Conservation (phyloP, 1,140 invertebrate genomes). For the Lucilia cuprina region DNA sequence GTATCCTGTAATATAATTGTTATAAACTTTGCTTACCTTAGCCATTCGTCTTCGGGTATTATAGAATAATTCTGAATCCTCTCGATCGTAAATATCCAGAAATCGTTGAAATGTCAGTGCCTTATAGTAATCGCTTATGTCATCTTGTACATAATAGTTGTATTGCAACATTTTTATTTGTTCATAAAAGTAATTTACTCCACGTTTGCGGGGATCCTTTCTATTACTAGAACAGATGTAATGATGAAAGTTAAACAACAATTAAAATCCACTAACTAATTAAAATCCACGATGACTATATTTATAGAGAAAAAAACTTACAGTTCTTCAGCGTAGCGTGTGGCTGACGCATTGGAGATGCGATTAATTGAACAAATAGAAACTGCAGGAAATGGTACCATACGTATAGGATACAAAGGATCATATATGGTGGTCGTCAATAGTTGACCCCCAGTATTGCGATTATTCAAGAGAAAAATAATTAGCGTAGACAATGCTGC, state of each 20-base stretch:
- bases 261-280: not conserved
- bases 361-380: slow-evolving; percentile 69
- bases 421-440: slow-evolving; percentile 66
- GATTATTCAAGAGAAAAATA: slow-evolving; percentile 64
- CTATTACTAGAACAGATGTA: not conserved
- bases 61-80: slow-evolving; percentile 49
- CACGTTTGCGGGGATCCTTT: slow-evolving; percentile 47
- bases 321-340: slow-evolving; percentile 64
- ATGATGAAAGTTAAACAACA: not conserved
- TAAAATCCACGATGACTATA: not conserved
- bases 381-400: slow-evolving; percentile 67
- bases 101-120: slow-evolving; percentile 51
- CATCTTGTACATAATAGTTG: slow-evolving; percentile 43
- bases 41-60: slow-evolving; percentile 48
- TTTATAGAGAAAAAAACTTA: slow-evolving; percentile 45
- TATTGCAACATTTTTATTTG: slow-evolving; percentile 45
- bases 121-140: slow-evolving; percentile 45
- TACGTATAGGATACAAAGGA: slow-evolving; percentile 65
- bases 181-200: slow-evolving; percentile 45
- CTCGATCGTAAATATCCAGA: slow-evolving; percentile 47
- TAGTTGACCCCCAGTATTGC: slow-evolving; percentile 63
- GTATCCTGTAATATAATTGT: too few species aligned
- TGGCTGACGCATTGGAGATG: slow-evolving; percentile 64
- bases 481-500: slow-evolving; percentile 63
- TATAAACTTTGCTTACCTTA: slow-evolving; percentile 32